These are phyloP conservation scores for Augiades crinisus DNA, from an alignment of 2,888 invertebrate genomes.

Conservation along the genomic window DNA sequence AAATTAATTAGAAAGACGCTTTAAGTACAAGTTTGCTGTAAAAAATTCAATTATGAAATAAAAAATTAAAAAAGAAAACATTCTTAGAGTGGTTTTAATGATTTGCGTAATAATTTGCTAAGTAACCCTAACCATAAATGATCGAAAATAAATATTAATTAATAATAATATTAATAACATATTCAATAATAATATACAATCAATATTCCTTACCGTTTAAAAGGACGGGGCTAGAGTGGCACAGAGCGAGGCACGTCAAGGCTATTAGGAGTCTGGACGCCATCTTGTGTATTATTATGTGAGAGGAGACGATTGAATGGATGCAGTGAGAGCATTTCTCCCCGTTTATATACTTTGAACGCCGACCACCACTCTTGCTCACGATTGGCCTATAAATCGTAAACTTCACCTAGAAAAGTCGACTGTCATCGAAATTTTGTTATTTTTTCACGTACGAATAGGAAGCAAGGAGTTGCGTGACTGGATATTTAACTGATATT, in stretches of 20 bases:
- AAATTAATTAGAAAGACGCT: background rate
- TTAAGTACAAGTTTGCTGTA: background rate
- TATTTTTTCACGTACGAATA: slow-evolving; percentile 33
- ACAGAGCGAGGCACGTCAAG: slow-evolving; percentile 57
- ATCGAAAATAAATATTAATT: background rate
- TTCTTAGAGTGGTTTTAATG: no score
- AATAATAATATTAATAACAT: no score
- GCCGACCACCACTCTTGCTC: slow-evolving; percentile 50
- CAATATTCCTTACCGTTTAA: slow-evolving; percentile 57
- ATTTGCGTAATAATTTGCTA: no score
- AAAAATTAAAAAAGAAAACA: no score
- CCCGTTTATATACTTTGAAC: slow-evolving; percentile 62
- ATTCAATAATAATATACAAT: background rate
- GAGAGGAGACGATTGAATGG: slow-evolving; percentile 61
- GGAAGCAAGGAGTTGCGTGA: slow-evolving; percentile 27
- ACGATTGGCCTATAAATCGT: slow-evolving; percentile 56
- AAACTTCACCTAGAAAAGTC: slow-evolving; percentile 69
- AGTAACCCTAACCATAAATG: no score
- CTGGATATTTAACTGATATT: slow-evolving; percentile 23
- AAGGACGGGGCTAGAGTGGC: slow-evolving; percentile 58
- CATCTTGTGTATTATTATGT: slow-evolving; percentile 50
- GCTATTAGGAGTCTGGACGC: slow-evolving; percentile 63
- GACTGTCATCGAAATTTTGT: slow-evolving; percentile 63
- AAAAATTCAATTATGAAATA: no score
- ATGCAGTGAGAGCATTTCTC: slow-evolving; percentile 78